Base-by-base conservation (phyloP, 2,113 vertebrate genomes). In the Eretmochelys imbricata region DNA sequence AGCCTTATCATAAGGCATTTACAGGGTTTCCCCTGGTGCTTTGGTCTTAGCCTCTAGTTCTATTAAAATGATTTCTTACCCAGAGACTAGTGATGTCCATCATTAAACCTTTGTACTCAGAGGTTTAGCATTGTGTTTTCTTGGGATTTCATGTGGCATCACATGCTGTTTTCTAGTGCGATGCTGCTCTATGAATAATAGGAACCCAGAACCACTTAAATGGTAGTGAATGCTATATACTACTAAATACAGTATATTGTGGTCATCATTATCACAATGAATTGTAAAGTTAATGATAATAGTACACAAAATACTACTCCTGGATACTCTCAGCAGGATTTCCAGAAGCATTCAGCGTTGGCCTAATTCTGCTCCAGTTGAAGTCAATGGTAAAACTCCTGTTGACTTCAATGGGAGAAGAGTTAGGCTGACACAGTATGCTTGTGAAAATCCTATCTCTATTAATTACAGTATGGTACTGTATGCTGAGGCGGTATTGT, bases 61-160 rank as follows among this genome's bases (percentile, higher is more conserved):
- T 94, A n/a, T 65, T 87, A 29, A 53, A 93, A 91, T 91, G 90
- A 85, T 51, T 78, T 94, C 54, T 93, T 93, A 94, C 89, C 81
- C 87, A 86, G 79, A 35, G 2, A n/a, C 87, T 85, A 42, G 78
- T 93, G 6, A n/a, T 91, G 84, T 93, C 88, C 93, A 88, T 96
- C 69, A 90, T 95, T 91, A 88, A 95, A 97, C 59, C 55, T 93
- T 89, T 95, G 49, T 31, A 31, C 80, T 95, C 94, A 95, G 82
- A 80, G 87, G 87, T 90, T 95, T 91, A 94, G 80, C 82, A 72
- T 86, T 80, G 78, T 87, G 85, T 90, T 91, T 95, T 93, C 94
- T 91, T 89, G 94, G 96, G 93, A 96, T 95, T 94, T 95, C 93
- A 95, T 87, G 88, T 95, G 95, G 65, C 87, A 87, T 94, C 91